Evolutionary conservation across 1,140 invertebrate genomes (phyloP), one percentile per base, ranked within the genome.

Genomic region (Drosophila nigromelanica): DNA sequence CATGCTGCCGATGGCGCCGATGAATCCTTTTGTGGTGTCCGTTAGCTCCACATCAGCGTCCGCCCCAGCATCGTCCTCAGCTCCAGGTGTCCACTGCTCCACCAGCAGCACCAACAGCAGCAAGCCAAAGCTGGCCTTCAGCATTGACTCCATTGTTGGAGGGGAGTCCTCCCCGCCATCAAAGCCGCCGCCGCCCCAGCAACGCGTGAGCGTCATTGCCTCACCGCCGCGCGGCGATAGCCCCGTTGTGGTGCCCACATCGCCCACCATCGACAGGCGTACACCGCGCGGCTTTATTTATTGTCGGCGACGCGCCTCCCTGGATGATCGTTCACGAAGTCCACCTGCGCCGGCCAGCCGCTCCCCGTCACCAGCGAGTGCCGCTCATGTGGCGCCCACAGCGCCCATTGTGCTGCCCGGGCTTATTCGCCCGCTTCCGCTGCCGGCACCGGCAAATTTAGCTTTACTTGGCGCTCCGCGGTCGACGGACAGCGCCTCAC

Each of bases 91-190:
- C 27, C n/a, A 14, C n/a, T 35, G 48, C 14, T 18, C 40, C 52
- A 5, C 62, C 73, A 42, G 27, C 78, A 51, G 64, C 74, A 58
- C 37, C 78, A 39, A 42, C 75, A 62, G 18, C 18, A 18, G 39
- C 64, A 98, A 97, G 94, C 97, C 97, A 47, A 98, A 98, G 93
- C 96, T 98, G 90, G 97, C 97, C 87, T 98, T 98, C 91, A 97
- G 96, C 85, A 98, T 98, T 91, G 98, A 98, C 92, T 98, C 97
- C 78, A 97, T 98, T 76, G 97, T 98, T 51, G 97, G 97, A 62
- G 70, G 72, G 3, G 56, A 45, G n/a, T 93, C 93, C 33, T 87
- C 54, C 27, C 8, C 61, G 33, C 72, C 87, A 55, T 76, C 78
- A 89, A 91, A 76, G 90, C 42, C 27, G 2, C 24, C 27, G 2